phyloP scores from a whole-genome alignment of 2,113 vertebrate species.

The Lanius collurio region DNA sequence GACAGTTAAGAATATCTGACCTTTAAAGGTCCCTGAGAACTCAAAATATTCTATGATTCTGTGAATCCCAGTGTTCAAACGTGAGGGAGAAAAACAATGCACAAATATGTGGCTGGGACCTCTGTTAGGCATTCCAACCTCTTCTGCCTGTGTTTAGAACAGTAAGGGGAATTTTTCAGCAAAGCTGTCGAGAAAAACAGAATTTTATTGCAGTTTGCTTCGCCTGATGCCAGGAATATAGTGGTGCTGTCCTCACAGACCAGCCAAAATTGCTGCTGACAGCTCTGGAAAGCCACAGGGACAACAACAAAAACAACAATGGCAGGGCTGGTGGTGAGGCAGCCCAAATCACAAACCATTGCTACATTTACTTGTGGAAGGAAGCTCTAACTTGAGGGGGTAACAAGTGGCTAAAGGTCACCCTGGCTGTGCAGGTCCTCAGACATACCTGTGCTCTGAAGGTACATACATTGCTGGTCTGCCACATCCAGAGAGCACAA shows the following conservation, averaged over 20 bases:
- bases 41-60: not conserved
- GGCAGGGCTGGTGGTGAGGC: not conserved
- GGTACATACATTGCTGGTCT: not conserved
- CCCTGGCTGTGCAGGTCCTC: not conserved
- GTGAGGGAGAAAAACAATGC: not conserved
- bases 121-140: not conserved
- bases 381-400: not conserved
- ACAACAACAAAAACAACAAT: not conserved
- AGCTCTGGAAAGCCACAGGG: not conserved
- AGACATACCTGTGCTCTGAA: not conserved
- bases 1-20: not conserved
- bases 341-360: not conserved
- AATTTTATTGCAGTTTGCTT: not conserved
- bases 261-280: not conserved
- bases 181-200: not conserved
- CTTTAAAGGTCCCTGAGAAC: not conserved
- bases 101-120: not conserved
- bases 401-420: not conserved
- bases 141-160: not conserved
- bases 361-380: not conserved
- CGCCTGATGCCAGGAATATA: not conserved
- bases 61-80: not conserved
- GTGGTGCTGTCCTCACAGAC: not conserved
- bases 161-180: not conserved
- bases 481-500: not conserved